These are phyloP conservation scores for Hypomecis punctinalis DNA, from an alignment of 2,888 invertebrate species.

Conservation along the genomic window DNA sequence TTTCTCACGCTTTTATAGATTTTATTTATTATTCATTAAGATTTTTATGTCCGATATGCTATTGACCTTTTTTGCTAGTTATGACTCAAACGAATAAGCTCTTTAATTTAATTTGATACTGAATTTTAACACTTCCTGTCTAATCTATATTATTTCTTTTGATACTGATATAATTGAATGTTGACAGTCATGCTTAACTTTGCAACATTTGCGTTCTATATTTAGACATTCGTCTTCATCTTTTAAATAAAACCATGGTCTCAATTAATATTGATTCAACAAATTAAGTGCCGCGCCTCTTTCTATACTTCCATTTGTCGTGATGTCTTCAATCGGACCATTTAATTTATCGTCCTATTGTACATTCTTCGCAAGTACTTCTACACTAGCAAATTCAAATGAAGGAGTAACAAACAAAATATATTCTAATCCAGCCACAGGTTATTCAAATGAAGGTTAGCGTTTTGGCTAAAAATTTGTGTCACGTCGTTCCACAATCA, in stretches of 20 bases:
- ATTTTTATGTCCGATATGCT: too few relatives aligned
- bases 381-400: constrained; percentile 14
- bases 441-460: constrained; percentile 34
- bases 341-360: constrained; percentile 30
- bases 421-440: constrained; percentile 9
- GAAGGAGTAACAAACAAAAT: constrained; percentile 6
- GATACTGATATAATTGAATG: too few relatives aligned
- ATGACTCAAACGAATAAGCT: too few relatives aligned
- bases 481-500: constrained; percentile 39
- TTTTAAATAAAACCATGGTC: not conserved
- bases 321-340: constrained; percentile 25
- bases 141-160: too few relatives aligned
- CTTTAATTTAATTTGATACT: too few relatives aligned
- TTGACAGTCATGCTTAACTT: not conserved
- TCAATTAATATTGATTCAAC: constrained; percentile 32
- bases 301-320: constrained; percentile 20
- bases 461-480: constrained; percentile 28
- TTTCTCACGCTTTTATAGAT: too few relatives aligned
- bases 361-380: constrained; percentile 17
- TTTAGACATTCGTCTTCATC: constrained; percentile 5
- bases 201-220: not conserved
- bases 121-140: too few relatives aligned
- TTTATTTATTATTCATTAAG: too few relatives aligned
- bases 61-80: too few relatives aligned
- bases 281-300: constrained; percentile 27